phyloP scores from a whole-genome alignment of 2,113 vertebrate species.

The Forbesichthys papilliferus region DNA sequence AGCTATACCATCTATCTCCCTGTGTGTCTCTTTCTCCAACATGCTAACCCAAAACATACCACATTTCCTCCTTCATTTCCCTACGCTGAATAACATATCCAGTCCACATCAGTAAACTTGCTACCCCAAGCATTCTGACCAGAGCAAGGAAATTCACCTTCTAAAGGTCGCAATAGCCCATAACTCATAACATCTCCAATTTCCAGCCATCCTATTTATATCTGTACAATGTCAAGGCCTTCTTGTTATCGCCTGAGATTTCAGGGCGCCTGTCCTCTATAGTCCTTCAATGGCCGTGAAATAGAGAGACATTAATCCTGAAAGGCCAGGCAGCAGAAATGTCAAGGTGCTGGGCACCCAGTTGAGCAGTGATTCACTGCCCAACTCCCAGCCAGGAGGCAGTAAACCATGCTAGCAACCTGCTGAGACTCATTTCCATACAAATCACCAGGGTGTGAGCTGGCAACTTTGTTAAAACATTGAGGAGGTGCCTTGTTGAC shows the following conservation, averaged over 20 bases:
- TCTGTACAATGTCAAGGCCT: conserved; percentile 56
- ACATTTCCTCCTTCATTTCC: conserved; percentile 5
- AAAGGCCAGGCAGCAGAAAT: conserved; percentile 22
- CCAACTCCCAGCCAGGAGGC: conserved; percentile 42
- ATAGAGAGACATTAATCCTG: conserved; percentile 57
- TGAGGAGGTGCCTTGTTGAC: conserved; percentile 33
- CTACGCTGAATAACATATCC: too few species aligned
- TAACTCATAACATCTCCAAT: conserved; percentile 57
- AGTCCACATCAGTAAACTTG: not conserved
- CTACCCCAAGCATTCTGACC: conserved; percentile 43
- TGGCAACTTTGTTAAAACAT: conserved; percentile 34
- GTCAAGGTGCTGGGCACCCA: conserved; percentile 33
- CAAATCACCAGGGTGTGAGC: conserved; percentile 42
- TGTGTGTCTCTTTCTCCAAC: not conserved
- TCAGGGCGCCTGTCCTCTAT: conserved; percentile 50
- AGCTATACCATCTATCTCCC: not conserved
- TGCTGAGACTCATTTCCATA: conserved; percentile 57
- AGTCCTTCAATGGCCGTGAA: conserved; percentile 57
- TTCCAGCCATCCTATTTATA: conserved; percentile 54
- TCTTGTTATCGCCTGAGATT: conserved; percentile 46
- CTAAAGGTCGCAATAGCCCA: conserved; percentile 44
- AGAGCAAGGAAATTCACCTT: conserved; percentile 44
- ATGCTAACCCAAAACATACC: conserved; percentile 17
- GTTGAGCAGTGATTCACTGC: conserved; percentile 58
- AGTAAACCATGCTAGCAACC: conserved; percentile 56